Evolutionary conservation across 2,888 invertebrate species (phyloP).

Genomic region (Hetaerina titia): DNA sequence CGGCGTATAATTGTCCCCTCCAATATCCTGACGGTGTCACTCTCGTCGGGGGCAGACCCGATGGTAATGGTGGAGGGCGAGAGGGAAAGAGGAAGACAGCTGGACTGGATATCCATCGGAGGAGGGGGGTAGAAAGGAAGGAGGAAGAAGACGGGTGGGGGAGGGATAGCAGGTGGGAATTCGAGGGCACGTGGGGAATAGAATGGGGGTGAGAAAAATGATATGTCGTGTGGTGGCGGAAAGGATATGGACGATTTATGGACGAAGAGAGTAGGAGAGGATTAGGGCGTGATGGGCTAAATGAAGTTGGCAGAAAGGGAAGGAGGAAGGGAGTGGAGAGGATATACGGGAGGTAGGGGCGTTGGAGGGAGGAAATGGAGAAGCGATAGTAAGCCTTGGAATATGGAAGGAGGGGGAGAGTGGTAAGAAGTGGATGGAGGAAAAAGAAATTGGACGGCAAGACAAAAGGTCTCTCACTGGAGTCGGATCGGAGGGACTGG

Average conservation of each 20-base stretch:
- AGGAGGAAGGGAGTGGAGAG: not conserved
- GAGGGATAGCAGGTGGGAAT: not conserved
- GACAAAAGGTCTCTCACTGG: not conserved
- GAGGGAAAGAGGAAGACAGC: not conserved
- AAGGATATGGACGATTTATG: constrained; percentile 33
- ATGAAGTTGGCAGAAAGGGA: not conserved
- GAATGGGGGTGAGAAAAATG: not conserved
- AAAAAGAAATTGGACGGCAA: not conserved
- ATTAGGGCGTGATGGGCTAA: not conserved
- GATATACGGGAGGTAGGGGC: not conserved
- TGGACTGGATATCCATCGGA: not conserved
- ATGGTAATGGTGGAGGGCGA: not conserved
- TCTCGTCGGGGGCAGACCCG: not conserved
- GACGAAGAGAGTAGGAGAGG: not conserved
- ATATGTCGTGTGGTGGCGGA: not conserved
- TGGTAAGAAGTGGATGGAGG: not conserved
- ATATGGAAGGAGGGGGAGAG: not conserved
- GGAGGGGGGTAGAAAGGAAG: not conserved
- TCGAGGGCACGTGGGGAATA: not conserved
- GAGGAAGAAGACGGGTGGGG: not conserved
- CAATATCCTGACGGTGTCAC: not conserved
- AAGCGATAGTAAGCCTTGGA: not conserved
- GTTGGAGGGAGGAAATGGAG: not conserved
- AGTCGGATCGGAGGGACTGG: not conserved
- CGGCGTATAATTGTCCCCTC: not conserved